Evolutionary conservation across 2,797 vertebrate species (phyloP).

Genomic region (Tragopan temminckii): DNA sequence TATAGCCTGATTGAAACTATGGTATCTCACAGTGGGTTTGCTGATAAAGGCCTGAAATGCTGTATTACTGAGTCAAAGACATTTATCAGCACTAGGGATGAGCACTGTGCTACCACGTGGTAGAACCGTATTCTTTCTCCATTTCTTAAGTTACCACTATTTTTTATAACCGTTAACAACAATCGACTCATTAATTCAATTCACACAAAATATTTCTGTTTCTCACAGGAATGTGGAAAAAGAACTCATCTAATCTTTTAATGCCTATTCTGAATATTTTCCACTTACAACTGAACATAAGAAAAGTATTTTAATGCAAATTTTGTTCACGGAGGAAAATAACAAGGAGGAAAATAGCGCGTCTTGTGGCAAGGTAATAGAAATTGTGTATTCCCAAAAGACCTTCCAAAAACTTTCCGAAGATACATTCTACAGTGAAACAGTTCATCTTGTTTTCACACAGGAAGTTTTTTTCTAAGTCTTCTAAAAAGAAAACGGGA

Average conservation of each 20-base stretch:
- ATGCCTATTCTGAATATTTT: constrained; percentile 4
- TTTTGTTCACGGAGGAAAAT: constrained; percentile 29
- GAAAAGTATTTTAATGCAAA: constrained; percentile 19
- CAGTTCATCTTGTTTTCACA: neutral
- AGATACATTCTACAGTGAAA: neutral
- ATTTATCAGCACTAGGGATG: neutral
- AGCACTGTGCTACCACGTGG: neutral
- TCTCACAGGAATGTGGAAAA: neutral
- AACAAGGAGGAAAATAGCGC: neutral
- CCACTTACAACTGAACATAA: neutral
- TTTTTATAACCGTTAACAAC: neutral
- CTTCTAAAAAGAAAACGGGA: constrained; percentile 30
- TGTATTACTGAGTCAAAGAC: neutral
- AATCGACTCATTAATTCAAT: neutral
- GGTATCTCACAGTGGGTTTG: neutral
- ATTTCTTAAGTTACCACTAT: neutral
- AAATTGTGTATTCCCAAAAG: constrained; percentile 28
- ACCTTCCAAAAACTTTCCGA: neutral
- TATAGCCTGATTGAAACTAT: neutral
- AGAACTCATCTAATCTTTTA: constrained; percentile 11
- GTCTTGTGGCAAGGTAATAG: neutral
- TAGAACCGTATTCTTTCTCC: neutral
- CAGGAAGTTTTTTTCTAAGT: neutral
- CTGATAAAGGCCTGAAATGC: neutral
- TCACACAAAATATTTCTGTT: neutral